Percentiles rank a stretch among this genome's conserved stretches.
These are phyloP conservation scores for Drosophila carrolli DNA, from an alignment of 1,140 invertebrate genomes.

Conservation along the genomic window DNA sequence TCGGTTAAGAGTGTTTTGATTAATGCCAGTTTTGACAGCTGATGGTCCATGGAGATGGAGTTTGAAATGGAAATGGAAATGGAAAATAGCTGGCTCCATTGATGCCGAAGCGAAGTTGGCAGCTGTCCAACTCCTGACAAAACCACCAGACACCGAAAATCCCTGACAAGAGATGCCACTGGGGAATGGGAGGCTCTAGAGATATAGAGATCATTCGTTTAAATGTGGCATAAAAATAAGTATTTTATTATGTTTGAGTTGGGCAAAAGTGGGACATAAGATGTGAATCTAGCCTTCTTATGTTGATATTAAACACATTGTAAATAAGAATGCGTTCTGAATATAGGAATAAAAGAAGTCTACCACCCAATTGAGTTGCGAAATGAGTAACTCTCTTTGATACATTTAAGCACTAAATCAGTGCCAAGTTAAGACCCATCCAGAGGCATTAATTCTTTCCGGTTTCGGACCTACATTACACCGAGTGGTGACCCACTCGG, in stretches of 20 bases:
- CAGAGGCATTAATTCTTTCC: background rate
- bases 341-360: too few species aligned
- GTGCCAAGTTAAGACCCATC: too few species aligned
- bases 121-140: conserved; percentile 12
- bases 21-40: conserved; percentile 81
- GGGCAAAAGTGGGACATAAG: too few species aligned
- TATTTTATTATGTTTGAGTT: too few species aligned
- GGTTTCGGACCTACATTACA: conserved; percentile 14
- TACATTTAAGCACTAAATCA: too few species aligned
- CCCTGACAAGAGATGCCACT: background rate
- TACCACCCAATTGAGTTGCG: too few species aligned
- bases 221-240: too few species aligned
- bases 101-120: conserved; percentile 5
- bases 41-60: conserved; percentile 25
- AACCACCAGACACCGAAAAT: background rate
- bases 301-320: too few species aligned
- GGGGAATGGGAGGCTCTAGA: background rate
- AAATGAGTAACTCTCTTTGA: too few species aligned
- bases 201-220: background rate
- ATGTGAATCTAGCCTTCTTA: too few species aligned
- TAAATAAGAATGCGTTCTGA: too few species aligned
- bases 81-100: conserved; percentile 9
- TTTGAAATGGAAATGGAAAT: conserved; percentile 4
- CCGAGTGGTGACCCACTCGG: conserved; percentile 4
- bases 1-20: conserved; percentile 76